Percentiles rank a stretch among this genome's conserved stretches.
phyloP scores from a whole-genome alignment of 1,140 invertebrate genomes.

The Drosophila seguyi region DNA sequence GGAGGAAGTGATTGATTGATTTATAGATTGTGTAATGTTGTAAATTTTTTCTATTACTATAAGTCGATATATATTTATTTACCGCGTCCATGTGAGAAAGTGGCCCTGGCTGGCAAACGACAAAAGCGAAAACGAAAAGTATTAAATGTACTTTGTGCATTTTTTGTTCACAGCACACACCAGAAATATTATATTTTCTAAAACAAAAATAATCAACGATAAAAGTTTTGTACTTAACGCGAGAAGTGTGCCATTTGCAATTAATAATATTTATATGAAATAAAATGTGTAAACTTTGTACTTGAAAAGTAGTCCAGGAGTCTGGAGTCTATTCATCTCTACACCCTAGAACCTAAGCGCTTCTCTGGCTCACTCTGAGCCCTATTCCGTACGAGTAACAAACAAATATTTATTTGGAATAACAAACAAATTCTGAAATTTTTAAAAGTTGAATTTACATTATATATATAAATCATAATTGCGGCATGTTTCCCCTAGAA shows the following conservation, averaged over 20 bases:
- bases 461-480: too few species aligned
- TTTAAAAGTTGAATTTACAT: neutral
- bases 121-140: slow-evolving; percentile 49
- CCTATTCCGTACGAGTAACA: too few species aligned
- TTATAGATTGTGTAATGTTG: slow-evolving; percentile 47
- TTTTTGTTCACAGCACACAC: slow-evolving; percentile 55
- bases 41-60: slow-evolving; percentile 64
- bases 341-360: too few species aligned
- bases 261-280: slow-evolving; percentile 43
- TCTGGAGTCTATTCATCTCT: neutral
- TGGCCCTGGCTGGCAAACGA: slow-evolving; percentile 34
- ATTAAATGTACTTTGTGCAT: slow-evolving; percentile 80
- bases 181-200: slow-evolving; percentile 23
- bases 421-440: neutral
- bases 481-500: neutral
- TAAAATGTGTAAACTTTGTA: slow-evolving; percentile 40
- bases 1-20: slow-evolving; percentile 16
- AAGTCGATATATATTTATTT: slow-evolving; percentile 66
- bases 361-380: neutral
- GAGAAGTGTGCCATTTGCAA: slow-evolving; percentile 67
- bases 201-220: slow-evolving; percentile 4
- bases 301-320: slow-evolving; percentile 3
- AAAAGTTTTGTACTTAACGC: slow-evolving; percentile 56
- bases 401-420: too few species aligned
- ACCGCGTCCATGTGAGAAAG: slow-evolving; percentile 25